Evolutionary conservation across 2,888 invertebrate species (phyloP).

Genomic region (Zelleria hepariella): DNA sequence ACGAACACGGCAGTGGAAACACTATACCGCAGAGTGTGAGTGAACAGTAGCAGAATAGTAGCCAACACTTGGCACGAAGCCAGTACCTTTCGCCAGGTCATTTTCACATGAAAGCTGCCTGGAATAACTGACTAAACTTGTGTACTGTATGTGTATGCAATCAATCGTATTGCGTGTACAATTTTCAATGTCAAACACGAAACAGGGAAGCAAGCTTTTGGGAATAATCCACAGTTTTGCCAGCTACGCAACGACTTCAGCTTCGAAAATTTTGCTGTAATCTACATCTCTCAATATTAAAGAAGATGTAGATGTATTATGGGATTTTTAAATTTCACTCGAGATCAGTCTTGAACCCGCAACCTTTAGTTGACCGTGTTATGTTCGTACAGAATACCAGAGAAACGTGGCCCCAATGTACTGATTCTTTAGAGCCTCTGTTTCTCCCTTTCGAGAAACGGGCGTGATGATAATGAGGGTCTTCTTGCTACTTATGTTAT

Average conservation of each 20-base stretch:
- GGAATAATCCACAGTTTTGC: not conserved
- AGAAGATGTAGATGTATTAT: too few relatives aligned
- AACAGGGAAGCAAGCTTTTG: not conserved
- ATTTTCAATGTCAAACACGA: conserved; percentile 5
- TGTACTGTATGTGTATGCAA: conserved; percentile 14
- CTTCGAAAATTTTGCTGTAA: too few relatives aligned
- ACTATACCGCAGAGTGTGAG: not conserved
- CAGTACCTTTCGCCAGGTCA: conserved; percentile 50
- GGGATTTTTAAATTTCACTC: too few relatives aligned
- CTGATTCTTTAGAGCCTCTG: too few relatives aligned
- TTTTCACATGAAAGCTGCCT: conserved; percentile 36
- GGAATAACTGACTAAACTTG: conserved; percentile 32
- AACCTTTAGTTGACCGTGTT: too few relatives aligned
- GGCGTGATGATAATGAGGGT: too few relatives aligned
- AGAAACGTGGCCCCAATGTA: too few relatives aligned
- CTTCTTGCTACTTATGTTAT: too few relatives aligned
- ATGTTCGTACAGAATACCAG: too few relatives aligned
- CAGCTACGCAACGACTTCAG: not conserved
- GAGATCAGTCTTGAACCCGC: too few relatives aligned
- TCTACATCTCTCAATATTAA: too few relatives aligned
- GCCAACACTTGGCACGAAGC: conserved; percentile 28
- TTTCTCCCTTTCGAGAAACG: too few relatives aligned
- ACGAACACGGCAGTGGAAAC: not conserved
- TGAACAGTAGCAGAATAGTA: conserved; percentile 5
- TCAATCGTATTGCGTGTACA: conserved; percentile 7